Evolutionary conservation across 2,797 vertebrate species (phyloP).

Genomic region (Poecile montanus): DNA sequence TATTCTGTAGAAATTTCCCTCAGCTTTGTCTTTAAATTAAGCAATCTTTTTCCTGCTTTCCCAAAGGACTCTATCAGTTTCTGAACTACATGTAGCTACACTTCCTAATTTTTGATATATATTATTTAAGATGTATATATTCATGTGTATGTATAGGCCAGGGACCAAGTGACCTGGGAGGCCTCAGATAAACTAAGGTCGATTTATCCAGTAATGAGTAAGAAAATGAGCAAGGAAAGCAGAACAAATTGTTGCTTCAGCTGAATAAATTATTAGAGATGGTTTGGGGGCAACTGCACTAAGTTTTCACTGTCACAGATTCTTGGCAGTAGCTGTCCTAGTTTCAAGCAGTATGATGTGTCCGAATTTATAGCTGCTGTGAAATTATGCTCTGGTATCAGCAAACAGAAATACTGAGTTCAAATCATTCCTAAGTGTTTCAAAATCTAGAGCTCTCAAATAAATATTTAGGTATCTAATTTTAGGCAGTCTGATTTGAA

Average conservation of each 20-base stretch:
- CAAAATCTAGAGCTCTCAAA: background rate
- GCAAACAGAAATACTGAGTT: slow-evolving; percentile 34
- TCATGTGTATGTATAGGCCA: background rate
- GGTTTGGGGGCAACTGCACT: background rate
- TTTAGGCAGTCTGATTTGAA: slow-evolving; percentile 19
- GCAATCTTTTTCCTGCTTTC: background rate
- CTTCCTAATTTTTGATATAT: background rate
- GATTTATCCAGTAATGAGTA: background rate
- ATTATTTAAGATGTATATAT: background rate
- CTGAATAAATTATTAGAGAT: slow-evolving; percentile 12
- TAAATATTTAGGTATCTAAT: background rate
- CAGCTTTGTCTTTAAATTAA: background rate
- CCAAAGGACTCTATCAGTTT: background rate
- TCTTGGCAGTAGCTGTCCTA: slow-evolving; percentile 5
- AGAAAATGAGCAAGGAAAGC: background rate
- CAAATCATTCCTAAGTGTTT: background rate
- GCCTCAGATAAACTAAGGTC: background rate
- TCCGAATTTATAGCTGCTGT: background rate
- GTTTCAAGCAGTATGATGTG: background rate
- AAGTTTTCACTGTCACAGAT: background rate
- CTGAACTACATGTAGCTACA: background rate
- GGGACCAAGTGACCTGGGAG: background rate
- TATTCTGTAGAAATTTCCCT: background rate
- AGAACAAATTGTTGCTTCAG: slow-evolving; percentile 6
- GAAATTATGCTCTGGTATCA: slow-evolving; percentile 21